Evolutionary conservation across 2,888 invertebrate species (phyloP).

Genomic region (Morpho helenor): DNA sequence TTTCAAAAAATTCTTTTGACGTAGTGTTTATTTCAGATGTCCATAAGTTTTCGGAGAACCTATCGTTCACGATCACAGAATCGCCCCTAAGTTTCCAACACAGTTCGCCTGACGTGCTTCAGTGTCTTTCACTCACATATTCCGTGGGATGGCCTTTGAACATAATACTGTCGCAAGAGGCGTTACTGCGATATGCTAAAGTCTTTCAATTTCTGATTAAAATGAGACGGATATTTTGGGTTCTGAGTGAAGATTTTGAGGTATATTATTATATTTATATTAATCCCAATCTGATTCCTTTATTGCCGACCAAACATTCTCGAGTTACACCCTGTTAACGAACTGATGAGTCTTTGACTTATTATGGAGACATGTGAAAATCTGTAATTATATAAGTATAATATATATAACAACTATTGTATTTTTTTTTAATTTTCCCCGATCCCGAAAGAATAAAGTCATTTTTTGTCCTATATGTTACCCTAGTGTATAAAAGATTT

Average conservation of each 20-base stretch:
- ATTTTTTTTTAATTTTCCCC: too few relatives aligned
- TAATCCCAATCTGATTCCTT: too few relatives aligned
- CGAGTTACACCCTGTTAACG: too few relatives aligned
- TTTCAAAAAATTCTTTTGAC: too few relatives aligned
- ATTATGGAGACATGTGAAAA: too few relatives aligned
- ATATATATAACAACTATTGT: too few relatives aligned
- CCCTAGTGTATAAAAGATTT: too few relatives aligned
- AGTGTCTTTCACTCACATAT: constrained; percentile 84
- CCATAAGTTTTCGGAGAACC: constrained; percentile 79
- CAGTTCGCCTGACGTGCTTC: constrained; percentile 82
- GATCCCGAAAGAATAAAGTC: too few relatives aligned
- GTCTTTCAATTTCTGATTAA: constrained; percentile 88
- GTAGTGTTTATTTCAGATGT: constrained; percentile 48
- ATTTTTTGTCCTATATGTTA: too few relatives aligned
- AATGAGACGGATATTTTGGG: constrained; percentile 87
- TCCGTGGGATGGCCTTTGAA: constrained; percentile 88
- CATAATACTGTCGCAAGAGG: constrained; percentile 85
- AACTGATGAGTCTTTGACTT: too few relatives aligned
- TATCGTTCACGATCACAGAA: constrained; percentile 81
- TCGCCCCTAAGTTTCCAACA: constrained; percentile 82
- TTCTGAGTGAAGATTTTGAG: constrained; percentile 84
- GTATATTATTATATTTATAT: constrained; percentile 33
- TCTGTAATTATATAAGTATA: too few relatives aligned
- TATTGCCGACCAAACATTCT: too few relatives aligned
- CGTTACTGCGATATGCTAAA: constrained; percentile 83